Percentiles rank a stretch among this genome's conserved stretches.
Evolutionary conservation across 53 echinoderm and acorn worm species (phyloP).

Genomic region (Arbacia lixula): DNA sequence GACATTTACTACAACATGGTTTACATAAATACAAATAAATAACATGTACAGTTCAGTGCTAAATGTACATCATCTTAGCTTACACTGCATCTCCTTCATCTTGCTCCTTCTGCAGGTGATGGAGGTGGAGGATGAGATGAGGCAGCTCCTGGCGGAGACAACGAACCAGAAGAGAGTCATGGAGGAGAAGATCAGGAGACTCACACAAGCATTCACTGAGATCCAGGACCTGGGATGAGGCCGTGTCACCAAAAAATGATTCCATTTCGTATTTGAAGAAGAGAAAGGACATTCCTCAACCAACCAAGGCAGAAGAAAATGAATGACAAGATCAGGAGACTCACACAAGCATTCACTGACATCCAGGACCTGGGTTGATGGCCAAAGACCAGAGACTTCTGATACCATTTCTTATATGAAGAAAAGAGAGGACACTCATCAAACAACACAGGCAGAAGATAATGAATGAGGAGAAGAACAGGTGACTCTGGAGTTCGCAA

Average conservation of each 20-base stretch:
- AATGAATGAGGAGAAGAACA: constrained; percentile 85
- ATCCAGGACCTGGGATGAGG: constrained; percentile 82
- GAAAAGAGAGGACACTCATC: too few species aligned
- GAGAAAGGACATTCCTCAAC: too few species aligned
- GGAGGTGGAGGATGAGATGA: constrained; percentile 95
- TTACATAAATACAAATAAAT: too few species aligned
- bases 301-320: constrained; percentile 83
- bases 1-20: too few species aligned
- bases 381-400: too few species aligned
- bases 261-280: too few species aligned
- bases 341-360: constrained; percentile 89
- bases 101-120: constrained; percentile 68
- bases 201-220: constrained; percentile 89
- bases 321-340: constrained; percentile 81
- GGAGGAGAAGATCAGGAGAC: constrained; percentile 80
- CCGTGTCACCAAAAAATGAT: too few species aligned
- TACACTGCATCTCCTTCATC: too few species aligned
- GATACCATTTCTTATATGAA: too few species aligned
- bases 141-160: constrained; percentile 86
- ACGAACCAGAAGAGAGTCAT: constrained; percentile 87
- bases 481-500: too few species aligned
- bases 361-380: constrained; percentile 82
- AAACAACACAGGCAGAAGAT: constrained; percentile 82
- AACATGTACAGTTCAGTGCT: too few species aligned
- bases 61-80: too few species aligned